These are phyloP conservation scores for Penaeus monodon DNA, from an alignment of 2,888 invertebrate genomes.

Conservation along the genomic window DNA sequence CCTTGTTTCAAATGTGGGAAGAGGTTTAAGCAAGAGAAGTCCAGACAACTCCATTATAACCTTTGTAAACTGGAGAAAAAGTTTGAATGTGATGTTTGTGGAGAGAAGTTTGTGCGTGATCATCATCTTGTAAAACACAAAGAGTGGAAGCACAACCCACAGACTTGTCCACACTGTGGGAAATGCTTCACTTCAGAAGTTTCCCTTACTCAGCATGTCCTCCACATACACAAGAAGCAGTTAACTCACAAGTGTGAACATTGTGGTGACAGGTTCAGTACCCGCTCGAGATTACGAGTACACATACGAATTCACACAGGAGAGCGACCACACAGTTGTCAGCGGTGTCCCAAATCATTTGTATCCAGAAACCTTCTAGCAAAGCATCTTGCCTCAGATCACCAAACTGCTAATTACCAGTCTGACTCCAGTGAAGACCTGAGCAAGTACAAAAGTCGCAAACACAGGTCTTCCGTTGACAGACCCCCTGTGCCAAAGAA, in stretches of 20 bases:
- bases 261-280: slow-evolving; percentile 62
- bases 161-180: slow-evolving; percentile 64
- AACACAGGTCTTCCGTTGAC: slow-evolving; percentile 35
- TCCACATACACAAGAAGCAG: slow-evolving; percentile 65
- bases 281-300: slow-evolving; percentile 55
- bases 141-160: slow-evolving; percentile 65
- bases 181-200: slow-evolving; percentile 64
- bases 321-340: slow-evolving; percentile 61
- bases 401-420: slow-evolving; percentile 41
- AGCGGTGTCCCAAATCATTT: slow-evolving; percentile 82
- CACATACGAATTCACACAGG: slow-evolving; percentile 63
- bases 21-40: slow-evolving; percentile 64
- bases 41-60: slow-evolving; percentile 63
- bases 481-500: slow-evolving; percentile 28
- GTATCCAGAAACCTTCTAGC: slow-evolving; percentile 83
- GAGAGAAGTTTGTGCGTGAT: slow-evolving; percentile 64
- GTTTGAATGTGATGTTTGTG: slow-evolving; percentile 64
- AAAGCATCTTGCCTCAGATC: slow-evolving; percentile 74
- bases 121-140: slow-evolving; percentile 64
- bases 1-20: slow-evolving; percentile 65
- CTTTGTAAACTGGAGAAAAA: slow-evolving; percentile 64
- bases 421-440: slow-evolving; percentile 51
- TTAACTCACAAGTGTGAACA: slow-evolving; percentile 62
- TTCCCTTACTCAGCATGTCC: slow-evolving; percentile 63
- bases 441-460: slow-evolving; percentile 53